Conservation (phyloP, 1,140 invertebrate species). For the Bombyx mandarina region DNA sequence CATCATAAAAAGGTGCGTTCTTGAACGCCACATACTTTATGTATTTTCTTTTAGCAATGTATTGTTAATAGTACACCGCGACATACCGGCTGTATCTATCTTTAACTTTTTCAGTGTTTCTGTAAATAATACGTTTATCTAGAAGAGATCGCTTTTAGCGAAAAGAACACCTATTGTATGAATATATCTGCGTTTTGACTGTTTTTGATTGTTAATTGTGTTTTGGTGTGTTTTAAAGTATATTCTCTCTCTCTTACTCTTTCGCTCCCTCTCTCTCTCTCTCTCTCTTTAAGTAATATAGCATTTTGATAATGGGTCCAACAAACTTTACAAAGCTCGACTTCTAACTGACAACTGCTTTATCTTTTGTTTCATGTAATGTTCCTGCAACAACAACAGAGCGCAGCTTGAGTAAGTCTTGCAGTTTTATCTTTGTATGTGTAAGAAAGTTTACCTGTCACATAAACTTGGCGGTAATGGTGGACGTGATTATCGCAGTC, state of each 20-base stretch:
- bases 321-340: not conserved
- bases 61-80: no score
- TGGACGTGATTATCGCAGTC: no score
- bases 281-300: not conserved
- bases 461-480: no score
- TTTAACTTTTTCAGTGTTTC: no score
- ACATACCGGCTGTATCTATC: no score
- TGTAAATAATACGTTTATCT: no score
- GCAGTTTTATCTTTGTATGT: not conserved
- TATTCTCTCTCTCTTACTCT: not conserved
- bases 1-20: no score
- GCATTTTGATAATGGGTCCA: not conserved
- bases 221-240: not conserved
- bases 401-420: conserved; percentile 77
- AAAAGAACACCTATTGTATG: no score
- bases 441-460: no score
- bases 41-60: no score
- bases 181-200: not conserved
- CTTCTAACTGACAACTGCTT: not conserved
- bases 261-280: not conserved
- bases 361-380: conserved; percentile 70
- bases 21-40: no score
- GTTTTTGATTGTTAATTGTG: not conserved
- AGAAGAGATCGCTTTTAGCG: no score
- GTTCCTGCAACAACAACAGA: conserved; percentile 55